phyloP scores from a whole-genome alignment of 2,113 vertebrate genomes.

The Larimichthys polyactis region DNA sequence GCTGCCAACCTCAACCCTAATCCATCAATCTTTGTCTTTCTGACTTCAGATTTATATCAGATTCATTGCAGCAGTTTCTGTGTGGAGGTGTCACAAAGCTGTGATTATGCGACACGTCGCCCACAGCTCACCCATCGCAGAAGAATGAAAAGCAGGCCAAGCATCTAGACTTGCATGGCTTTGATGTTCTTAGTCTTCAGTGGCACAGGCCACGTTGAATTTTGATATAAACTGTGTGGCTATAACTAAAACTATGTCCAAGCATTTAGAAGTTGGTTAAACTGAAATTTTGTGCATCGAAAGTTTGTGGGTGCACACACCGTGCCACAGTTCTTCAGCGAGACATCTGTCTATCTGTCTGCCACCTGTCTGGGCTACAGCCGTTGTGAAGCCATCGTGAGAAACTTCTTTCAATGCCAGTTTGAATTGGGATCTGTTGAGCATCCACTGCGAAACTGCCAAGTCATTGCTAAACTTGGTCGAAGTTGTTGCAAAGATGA shows the following conservation, averaged over 20 bases:
- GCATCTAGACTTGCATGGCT: background rate
- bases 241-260: background rate
- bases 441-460: slow-evolving; percentile 57
- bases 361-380: slow-evolving; percentile 24
- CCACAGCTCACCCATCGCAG: background rate
- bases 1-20: background rate
- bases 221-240: background rate
- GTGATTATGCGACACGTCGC: background rate
- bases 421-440: slow-evolving; percentile 23
- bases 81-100: background rate
- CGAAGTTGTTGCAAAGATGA: background rate
- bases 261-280: background rate
- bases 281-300: background rate
- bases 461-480: slow-evolving; percentile 55
- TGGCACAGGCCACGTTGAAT: background rate
- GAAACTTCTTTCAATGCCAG: slow-evolving; percentile 18
- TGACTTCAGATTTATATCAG: background rate
- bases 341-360: background rate
- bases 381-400: slow-evolving; percentile 22
- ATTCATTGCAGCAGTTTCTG: background rate
- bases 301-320: background rate
- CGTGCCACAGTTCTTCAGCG: background rate
- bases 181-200: background rate
- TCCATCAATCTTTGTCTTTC: background rate
- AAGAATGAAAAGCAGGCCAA: background rate